Conservation (phyloP, 2,888 invertebrate species). For the Lithophane socia region DNA sequence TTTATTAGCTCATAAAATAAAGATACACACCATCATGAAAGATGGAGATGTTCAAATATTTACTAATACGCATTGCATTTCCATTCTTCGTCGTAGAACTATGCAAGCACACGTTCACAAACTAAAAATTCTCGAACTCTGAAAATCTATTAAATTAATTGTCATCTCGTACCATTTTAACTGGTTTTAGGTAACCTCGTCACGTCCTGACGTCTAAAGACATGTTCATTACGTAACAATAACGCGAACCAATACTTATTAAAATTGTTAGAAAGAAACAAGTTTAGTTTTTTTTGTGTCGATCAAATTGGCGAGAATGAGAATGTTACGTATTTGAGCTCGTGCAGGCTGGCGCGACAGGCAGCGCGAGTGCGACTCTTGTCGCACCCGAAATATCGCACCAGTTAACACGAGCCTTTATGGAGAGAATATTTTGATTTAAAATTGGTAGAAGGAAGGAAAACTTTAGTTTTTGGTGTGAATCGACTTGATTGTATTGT, state of each 20-base stretch:
- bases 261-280: constrained; percentile 49
- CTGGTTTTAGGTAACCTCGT: constrained; percentile 43
- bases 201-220: constrained; percentile 23
- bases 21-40: not conserved
- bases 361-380: too few species aligned
- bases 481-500: constrained; percentile 8
- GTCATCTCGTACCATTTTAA: constrained; percentile 41
- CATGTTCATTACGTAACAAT: constrained; percentile 41
- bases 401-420: too few species aligned
- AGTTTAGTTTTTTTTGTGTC: constrained; percentile 36
- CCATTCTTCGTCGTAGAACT: not conserved
- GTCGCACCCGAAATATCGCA: too few species aligned
- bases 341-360: too few species aligned
- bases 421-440: constrained; percentile 14
- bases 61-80: not conserved
- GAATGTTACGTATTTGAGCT: constrained; percentile 35
- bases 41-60: constrained; percentile 10
- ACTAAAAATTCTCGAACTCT: constrained; percentile 11
- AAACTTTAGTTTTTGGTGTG: not conserved
- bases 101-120: constrained; percentile 23
- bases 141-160: constrained; percentile 18
- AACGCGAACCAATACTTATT: constrained; percentile 29
- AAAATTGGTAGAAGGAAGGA: not conserved
- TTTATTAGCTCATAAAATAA: constrained; percentile 17
- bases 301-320: constrained; percentile 20